Evolutionary conservation across 2,113 vertebrate species (phyloP), one percentile per base, ranked within the genome.

Genomic region (Callocephalon fimbriatum): DNA sequence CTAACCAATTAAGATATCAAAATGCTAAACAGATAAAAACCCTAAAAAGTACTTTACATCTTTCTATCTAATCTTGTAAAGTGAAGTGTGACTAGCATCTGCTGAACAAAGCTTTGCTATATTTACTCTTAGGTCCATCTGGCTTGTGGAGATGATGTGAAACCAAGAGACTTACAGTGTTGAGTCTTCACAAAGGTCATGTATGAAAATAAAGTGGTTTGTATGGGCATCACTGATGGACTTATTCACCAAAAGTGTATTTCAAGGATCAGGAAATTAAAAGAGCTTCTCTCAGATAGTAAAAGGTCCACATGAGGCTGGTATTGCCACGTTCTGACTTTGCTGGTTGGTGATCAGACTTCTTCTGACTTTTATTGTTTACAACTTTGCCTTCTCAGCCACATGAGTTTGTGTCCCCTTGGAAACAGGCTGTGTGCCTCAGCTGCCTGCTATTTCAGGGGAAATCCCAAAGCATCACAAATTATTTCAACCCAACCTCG

Each of bases 301-400:
- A 56, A 48, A 40, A 47, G 21, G 26, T 15, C 53, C 31, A 63
- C 0, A 2, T 5, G 4, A 79, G 10, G 19, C 29, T 26, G 9
- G 3, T 31, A 56, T 7, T 44, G 32, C 29, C 20, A 38, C 0
- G 0, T 20, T 66, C 22, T 0, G 0, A 29, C 65, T 70, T 56
- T 51, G n/a, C 37, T 44, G 42, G 31, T 38, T 0, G 1, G 56
- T 5, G 26, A 58, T 14, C 18, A 50, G 48, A 37, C 2, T 38
- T 32, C 53, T 66, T 80, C 40, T 47, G 7, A 23, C 44, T 86
- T 72, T 59, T 74, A 45, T 31, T 21, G 4, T 15, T 22, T 32
- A 42, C 8, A 58, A 58, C 32, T 23, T 23, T 13, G 25, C 23
- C 25, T 86, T 65, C 67, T 65, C 74, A 65, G 35, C 83, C 82